These are phyloP conservation scores for Lycodopsis pacificus DNA, from an alignment of 2,797 vertebrate genomes.

Conservation along the genomic window DNA sequence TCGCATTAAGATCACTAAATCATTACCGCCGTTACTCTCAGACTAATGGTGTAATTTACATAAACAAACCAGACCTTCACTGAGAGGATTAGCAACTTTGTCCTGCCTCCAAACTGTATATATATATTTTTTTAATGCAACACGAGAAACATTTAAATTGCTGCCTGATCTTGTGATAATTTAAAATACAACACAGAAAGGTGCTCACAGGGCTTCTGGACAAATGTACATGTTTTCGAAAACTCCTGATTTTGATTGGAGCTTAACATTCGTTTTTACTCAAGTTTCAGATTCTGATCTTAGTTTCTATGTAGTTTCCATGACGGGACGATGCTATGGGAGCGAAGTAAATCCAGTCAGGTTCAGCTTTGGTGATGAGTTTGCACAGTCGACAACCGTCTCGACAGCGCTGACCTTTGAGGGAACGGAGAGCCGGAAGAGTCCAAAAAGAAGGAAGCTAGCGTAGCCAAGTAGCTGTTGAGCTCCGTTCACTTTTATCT, in stretches of 20 bases:
- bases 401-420: too few species aligned
- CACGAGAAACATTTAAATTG: slow-evolving; percentile 11
- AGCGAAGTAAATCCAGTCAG: background rate
- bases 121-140: background rate
- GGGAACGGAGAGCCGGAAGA: too few species aligned
- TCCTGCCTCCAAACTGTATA: slow-evolving; percentile 10
- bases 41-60: slow-evolving; percentile 41
- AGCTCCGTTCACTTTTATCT: background rate
- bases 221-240: background rate
- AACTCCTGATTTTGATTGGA: background rate
- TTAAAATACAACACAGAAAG: background rate
- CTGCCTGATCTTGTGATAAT: background rate
- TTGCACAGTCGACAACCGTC: background rate
- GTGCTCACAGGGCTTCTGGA: background rate
- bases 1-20: slow-evolving; percentile 40
- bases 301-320: background rate
- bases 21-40: slow-evolving; percentile 34
- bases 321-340: background rate
- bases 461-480: too few species aligned
- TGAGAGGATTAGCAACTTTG: slow-evolving; percentile 23
- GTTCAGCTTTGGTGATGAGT: background rate
- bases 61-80: slow-evolving; percentile 39
- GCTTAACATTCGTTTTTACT: too few species aligned
- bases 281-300: too few species aligned
- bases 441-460: background rate